These are phyloP conservation scores for Rhea americana DNA, from an alignment of 2,113 vertebrate genomes.

Conservation along the genomic window DNA sequence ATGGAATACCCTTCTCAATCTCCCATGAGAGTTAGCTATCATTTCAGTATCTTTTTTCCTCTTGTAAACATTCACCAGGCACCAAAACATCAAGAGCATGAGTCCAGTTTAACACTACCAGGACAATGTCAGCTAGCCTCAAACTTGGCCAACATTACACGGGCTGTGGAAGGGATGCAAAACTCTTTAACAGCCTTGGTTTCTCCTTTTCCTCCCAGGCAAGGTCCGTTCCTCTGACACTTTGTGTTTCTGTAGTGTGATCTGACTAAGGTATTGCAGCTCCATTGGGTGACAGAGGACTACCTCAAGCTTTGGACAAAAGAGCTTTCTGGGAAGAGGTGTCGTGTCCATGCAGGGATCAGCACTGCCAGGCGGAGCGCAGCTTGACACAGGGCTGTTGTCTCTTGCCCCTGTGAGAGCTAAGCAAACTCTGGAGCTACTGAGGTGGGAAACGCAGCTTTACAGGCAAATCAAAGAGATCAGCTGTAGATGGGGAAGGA, in stretches of 20 bases:
- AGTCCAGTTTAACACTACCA: neutral
- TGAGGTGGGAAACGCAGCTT: too few species aligned
- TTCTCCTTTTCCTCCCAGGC: neutral
- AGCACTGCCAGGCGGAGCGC: rapidly evolving
- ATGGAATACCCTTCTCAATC: neutral
- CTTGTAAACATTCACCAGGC: neutral
- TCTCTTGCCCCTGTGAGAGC: neutral
- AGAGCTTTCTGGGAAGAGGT: neutral
- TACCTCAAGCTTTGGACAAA: rapidly evolving
- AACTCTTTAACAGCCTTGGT: neutral
- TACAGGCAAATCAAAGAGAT: rapidly evolving
- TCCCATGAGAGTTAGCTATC: neutral
- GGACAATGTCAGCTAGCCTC: neutral
- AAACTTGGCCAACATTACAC: neutral
- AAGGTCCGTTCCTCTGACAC: neutral
- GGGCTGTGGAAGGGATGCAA: neutral
- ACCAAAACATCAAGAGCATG: neutral
- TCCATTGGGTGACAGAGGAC: rapidly evolving
- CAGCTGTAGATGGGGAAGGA: too few species aligned
- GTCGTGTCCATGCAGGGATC: neutral
- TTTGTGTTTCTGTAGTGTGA: rapidly evolving
- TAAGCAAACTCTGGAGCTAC: neutral
- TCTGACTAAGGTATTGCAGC: neutral
- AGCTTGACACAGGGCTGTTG: rapidly evolving
- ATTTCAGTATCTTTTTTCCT: neutral